Conservation (phyloP, 2,113 vertebrate genomes). For the Henicopernis longicauda region DNA sequence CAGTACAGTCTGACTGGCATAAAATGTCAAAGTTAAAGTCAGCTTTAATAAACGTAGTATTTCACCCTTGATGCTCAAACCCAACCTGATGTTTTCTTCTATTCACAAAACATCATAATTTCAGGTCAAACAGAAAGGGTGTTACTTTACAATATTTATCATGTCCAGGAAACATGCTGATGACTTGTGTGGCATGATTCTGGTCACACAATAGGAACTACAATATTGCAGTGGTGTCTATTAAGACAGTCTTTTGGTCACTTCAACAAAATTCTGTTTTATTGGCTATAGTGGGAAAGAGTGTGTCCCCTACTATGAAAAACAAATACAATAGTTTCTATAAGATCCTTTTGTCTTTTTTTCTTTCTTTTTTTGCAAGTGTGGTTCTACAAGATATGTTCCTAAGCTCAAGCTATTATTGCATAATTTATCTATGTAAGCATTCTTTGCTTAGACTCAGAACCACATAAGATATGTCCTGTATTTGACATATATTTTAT, state of each 20-base stretch:
- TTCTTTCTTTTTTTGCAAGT: not conserved
- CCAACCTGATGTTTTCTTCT: not conserved
- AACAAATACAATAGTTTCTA: not conserved
- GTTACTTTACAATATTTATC: not conserved
- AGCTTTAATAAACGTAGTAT: not conserved
- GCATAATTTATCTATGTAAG: not conserved
- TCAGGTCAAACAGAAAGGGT: not conserved
- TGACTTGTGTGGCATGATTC: not conserved
- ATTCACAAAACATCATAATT: not conserved
- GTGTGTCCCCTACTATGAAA: accelerated
- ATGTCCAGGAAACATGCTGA: not conserved
- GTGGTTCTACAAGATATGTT: not conserved
- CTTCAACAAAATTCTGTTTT: not conserved
- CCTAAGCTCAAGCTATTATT: not conserved
- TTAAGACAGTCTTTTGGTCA: not conserved
- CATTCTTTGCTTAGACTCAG: not conserved
- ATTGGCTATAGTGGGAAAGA: not conserved
- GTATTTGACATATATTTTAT: not conserved
- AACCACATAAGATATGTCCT: not conserved
- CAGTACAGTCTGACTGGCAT: not conserved
- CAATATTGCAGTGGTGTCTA: not conserved
- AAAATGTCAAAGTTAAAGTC: not conserved
- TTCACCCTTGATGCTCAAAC: not conserved
- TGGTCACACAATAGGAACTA: not conserved
- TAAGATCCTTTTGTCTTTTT: not conserved